phyloP scores from a whole-genome alignment of 2,797 vertebrate species.

The Danio choprae region DNA sequence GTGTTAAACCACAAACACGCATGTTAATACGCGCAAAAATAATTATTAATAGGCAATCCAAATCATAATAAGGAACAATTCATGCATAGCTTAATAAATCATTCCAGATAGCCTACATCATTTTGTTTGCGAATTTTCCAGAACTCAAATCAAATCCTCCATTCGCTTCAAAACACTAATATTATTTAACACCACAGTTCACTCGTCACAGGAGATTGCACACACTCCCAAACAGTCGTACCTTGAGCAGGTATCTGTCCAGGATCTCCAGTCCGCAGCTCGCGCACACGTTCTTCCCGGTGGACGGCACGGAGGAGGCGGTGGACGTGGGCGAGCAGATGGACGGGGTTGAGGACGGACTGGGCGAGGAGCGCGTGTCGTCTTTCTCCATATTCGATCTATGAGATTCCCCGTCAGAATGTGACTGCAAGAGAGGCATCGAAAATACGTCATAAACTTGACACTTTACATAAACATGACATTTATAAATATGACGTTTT shows the following conservation, averaged over 20 bases:
- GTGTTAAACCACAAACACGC: neutral
- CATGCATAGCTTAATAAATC: neutral
- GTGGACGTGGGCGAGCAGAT: constrained; percentile 91
- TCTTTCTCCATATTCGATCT: constrained; percentile 89
- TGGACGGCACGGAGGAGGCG: constrained; percentile 86
- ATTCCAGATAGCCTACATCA: neutral
- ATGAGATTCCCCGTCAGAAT: constrained; percentile 90
- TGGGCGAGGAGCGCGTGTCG: constrained; percentile 87
- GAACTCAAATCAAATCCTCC: neutral
- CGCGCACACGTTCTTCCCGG: constrained; percentile 92
- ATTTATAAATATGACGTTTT: neutral
- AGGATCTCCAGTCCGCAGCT: constrained; percentile 95
- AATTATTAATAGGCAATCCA: neutral
- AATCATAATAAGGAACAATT: neutral
- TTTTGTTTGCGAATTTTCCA: neutral
- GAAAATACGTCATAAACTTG: neutral
- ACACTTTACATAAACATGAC: neutral
- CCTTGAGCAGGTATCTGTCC: constrained; percentile 93
- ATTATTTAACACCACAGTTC: neutral
- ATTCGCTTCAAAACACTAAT: neutral
- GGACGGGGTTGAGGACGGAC: constrained; percentile 91
- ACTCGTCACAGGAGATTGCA: neutral
- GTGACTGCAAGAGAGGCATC: constrained; percentile 79
- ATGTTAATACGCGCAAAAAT: neutral
- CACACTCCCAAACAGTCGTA: constrained; percentile 63